A percentile compares a stretch with the other conserved stretches of the same genome.
Evolutionary conservation across 2,888 invertebrate genomes (phyloP).

Genomic region (Sussaba pulchella): DNA sequence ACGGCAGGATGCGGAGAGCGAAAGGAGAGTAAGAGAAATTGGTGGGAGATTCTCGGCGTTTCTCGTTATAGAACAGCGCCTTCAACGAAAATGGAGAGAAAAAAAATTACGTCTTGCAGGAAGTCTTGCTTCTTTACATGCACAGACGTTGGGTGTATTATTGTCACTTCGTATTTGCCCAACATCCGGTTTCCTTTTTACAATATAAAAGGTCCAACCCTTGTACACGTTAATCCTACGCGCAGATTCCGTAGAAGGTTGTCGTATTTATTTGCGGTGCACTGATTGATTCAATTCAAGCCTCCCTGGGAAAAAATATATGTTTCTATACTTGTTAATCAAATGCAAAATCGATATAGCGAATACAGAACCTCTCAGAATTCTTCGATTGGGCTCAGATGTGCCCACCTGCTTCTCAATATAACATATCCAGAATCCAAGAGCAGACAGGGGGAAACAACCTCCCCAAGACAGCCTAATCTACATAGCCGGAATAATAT

Average conservation of each 20-base stretch:
- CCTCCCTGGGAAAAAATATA: background rate
- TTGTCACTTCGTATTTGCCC: constrained; percentile 41
- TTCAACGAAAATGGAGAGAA: constrained; percentile 19
- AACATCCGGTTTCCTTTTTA: constrained; percentile 3
- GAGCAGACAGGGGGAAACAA: too few species aligned
- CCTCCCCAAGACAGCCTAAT: too few species aligned
- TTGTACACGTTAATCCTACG: background rate
- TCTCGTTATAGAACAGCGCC: constrained; percentile 51
- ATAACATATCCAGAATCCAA: too few species aligned
- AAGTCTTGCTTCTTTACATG: background rate
- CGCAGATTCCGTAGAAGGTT: too few species aligned
- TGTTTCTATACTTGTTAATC: too few species aligned
- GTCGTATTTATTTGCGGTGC: background rate
- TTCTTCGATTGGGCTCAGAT: too few species aligned
- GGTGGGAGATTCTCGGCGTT: constrained; percentile 28
- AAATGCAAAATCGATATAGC: too few species aligned
- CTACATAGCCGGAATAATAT: constrained; percentile 4
- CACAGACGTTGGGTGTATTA: constrained; percentile 32
- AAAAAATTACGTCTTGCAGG: background rate
- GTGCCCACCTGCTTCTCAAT: too few species aligned
- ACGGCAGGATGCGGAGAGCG: constrained; percentile 7
- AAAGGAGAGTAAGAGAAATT: constrained; percentile 21
- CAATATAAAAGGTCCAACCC: background rate
- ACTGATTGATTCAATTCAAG: constrained; percentile 1
- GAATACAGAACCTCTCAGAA: too few species aligned